Conservation (phyloP, 2,888 invertebrate species). For the Ectemnius continuus region DNA sequence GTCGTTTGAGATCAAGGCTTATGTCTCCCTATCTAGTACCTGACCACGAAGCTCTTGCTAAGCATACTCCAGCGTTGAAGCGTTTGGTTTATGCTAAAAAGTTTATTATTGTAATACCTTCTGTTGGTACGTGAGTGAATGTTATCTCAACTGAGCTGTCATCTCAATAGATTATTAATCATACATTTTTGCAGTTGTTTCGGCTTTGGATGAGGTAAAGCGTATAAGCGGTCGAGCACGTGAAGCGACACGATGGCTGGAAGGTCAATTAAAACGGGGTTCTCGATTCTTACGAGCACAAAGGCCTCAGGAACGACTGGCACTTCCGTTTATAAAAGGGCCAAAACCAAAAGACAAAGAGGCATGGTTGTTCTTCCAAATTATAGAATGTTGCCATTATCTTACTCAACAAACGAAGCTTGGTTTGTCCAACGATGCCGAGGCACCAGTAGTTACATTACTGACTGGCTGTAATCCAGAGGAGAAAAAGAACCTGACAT, state of each 20-base stretch:
- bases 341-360: slow-evolving; percentile 88
- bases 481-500: slow-evolving; percentile 81
- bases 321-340: slow-evolving; percentile 86
- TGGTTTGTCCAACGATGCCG: slow-evolving; percentile 73
- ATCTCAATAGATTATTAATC: neutral
- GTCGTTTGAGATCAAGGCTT: slow-evolving; percentile 81
- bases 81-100: slow-evolving; percentile 89
- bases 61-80: slow-evolving; percentile 88
- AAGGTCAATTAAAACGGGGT: slow-evolving; percentile 91
- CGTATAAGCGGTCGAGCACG: slow-evolving; percentile 90
- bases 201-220: slow-evolving; percentile 92
- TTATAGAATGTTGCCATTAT: slow-evolving; percentile 91
- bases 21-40: slow-evolving; percentile 93
- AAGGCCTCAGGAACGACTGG: slow-evolving; percentile 88
- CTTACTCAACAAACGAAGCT: slow-evolving; percentile 80
- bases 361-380: slow-evolving; percentile 87
- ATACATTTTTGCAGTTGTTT: slow-evolving; percentile 83
- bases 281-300: slow-evolving; percentile 93
- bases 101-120: slow-evolving; percentile 93
- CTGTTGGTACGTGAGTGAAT: slow-evolving; percentile 84
- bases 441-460: slow-evolving; percentile 85
- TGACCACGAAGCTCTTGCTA: slow-evolving; percentile 89
- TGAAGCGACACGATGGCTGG: slow-evolving; percentile 96
- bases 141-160: neutral
- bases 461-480: slow-evolving; percentile 83